Evolutionary conservation across 2,113 vertebrate species (phyloP).

Genomic region (Hemiscyllium ocellatum): DNA sequence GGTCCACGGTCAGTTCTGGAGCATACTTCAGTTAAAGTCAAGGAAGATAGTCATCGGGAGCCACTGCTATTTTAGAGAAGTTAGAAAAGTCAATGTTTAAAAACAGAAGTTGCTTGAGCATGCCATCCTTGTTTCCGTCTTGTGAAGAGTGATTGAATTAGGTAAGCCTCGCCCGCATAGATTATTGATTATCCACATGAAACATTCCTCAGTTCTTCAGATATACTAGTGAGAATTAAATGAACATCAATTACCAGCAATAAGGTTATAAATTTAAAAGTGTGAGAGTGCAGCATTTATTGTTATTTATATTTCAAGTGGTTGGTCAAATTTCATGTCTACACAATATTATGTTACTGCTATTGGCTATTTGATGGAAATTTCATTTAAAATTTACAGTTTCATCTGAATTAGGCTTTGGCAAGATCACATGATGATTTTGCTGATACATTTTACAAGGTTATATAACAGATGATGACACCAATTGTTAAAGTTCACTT

Average conservation of each 20-base stretch:
- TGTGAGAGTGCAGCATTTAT: not conserved
- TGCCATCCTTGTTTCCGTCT: not conserved
- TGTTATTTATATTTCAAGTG: not conserved
- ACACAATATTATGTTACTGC: not conserved
- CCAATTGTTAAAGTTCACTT: no score
- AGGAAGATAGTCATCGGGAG: no score
- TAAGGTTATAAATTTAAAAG: not conserved
- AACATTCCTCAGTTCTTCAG: not conserved
- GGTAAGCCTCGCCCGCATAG: not conserved
- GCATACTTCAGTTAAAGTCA: no score
- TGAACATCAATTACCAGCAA: not conserved
- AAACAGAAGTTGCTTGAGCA: not conserved
- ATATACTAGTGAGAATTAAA: not conserved
- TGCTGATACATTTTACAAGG: not conserved
- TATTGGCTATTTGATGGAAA: not conserved
- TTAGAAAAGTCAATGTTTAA: not conserved
- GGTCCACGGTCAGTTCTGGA: no score
- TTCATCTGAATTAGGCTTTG: not conserved
- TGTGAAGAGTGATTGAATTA: not conserved
- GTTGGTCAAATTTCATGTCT: not conserved
- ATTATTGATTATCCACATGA: not conserved
- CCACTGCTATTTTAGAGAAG: no score
- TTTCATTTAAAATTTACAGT: not conserved
- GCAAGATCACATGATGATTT: not conserved
- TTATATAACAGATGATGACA: not conserved